Conservation (phyloP, 2,113 vertebrate genomes). For the Corvus cornix region DNA sequence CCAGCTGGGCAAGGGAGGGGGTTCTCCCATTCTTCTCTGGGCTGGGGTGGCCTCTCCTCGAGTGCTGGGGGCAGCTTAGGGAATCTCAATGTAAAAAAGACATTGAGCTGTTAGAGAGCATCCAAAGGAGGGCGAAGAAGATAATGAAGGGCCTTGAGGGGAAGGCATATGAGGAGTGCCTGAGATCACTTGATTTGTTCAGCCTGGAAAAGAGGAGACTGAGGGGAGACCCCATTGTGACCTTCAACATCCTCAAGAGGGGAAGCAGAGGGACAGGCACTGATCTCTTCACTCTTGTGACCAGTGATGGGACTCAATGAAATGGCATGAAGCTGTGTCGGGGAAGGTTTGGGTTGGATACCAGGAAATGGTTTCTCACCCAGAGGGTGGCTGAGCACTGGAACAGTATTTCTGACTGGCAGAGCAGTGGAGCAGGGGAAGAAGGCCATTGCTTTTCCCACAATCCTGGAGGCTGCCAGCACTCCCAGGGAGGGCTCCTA, state of each 20-base stretch:
- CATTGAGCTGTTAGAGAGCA: not conserved
- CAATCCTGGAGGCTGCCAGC: not conserved
- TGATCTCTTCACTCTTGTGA: not conserved
- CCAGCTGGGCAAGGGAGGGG: not conserved
- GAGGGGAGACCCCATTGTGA: not conserved
- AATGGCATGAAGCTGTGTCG: accelerated
- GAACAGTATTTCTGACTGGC: not conserved
- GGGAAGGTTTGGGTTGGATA: not conserved
- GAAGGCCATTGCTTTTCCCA: accelerated
- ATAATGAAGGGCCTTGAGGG: too few relatives aligned
- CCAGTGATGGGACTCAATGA: not conserved
- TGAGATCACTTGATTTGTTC: not conserved
- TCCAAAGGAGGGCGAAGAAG: not conserved
- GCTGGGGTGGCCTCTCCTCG: accelerated
- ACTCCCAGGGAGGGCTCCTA: not conserved
- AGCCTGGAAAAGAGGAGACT: not conserved
- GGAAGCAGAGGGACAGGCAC: not conserved
- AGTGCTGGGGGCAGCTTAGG: not conserved
- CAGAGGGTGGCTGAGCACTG: not conserved
- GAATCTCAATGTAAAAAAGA: not conserved
- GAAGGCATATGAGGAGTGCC: accelerated
- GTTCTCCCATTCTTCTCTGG: not conserved
- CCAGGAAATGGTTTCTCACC: not conserved
- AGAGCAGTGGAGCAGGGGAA: not conserved
- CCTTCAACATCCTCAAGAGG: not conserved